Evolutionary conservation across 2,113 vertebrate species (phyloP), one percentile per base, ranked within the genome.

Genomic region (Maccullochella peelii): DNA sequence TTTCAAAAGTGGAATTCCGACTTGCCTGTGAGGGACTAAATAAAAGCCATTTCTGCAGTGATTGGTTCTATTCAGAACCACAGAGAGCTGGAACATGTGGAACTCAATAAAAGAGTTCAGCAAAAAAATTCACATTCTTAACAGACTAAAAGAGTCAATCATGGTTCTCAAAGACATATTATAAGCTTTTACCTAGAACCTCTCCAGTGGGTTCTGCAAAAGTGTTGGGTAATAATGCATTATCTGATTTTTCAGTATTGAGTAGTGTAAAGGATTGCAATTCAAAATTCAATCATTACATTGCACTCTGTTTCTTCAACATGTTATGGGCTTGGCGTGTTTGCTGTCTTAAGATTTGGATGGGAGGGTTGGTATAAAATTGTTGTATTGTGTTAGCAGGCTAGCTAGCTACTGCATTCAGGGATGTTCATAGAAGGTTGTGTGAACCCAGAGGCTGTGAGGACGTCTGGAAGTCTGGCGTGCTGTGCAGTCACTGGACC

Each of bases 1-100:
- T 86, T 54, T 33, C 1, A 74, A 49, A 27, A 57, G 40, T 50
- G 38, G 12, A 71, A 38, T 52, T 84, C 33, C 0, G 8, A 67
- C 33, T 61, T 44, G 27, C 71, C 55, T 62, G n/a, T 36, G 1
- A 86, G 30, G 75, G 21, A 52, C 58, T 50, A 38, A 73, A 74
- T 38, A 57, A 33, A 47, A 80, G 33, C 20, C 27, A 33, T 59
- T 47, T 15, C 6, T 40, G 8, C 11, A 65, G 63, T 81, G 67
- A 71, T 65, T 66, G 63, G 55, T 36, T 65, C 12, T 38, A 57
- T 57, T 73, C 30, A 47, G 33, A 76, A 25, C 23, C 33, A 42
- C 36, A 23, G 27, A 1, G 2, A 36, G n/a, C 23, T 52, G 25
- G 52, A 27, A 74, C 42, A 61, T n/a, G 68, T 80, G 68, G 58